Percentiles rank a stretch among this genome's conserved stretches.
Evolutionary conservation across 2,113 vertebrate species (phyloP).

Genomic region (Python bivittatus): DNA sequence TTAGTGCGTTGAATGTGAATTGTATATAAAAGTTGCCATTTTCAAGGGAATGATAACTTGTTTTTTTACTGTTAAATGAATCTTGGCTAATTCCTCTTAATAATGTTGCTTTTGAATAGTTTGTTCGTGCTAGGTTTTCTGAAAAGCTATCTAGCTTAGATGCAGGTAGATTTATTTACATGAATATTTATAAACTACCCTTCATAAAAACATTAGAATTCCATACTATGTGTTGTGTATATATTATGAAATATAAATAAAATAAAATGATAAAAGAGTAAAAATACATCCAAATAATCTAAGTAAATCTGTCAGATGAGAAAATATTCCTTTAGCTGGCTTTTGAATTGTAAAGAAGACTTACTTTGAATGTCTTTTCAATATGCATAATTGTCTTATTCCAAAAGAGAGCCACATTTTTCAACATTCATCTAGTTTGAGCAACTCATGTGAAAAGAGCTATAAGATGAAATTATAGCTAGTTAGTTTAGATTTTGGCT

Average conservation of each 20-base stretch:
- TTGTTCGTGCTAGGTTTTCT: background rate
- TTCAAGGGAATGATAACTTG: background rate
- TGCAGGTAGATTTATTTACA: too few species aligned
- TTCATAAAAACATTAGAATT: too few species aligned
- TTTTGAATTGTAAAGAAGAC: background rate
- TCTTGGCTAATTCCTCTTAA: background rate
- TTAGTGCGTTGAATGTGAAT: background rate
- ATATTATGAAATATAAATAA: too few species aligned
- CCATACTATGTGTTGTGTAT: too few species aligned
- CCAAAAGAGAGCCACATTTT: background rate
- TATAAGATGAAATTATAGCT: background rate
- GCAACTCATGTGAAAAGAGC: background rate
- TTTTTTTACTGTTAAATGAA: background rate
- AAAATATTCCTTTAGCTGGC: background rate
- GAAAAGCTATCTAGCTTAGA: background rate
- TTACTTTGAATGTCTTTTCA: background rate
- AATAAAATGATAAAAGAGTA: too few species aligned
- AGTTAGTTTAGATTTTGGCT: too few species aligned
- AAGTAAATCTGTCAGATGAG: background rate
- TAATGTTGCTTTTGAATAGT: background rate
- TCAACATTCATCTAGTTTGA: background rate
- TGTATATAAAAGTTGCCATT: background rate
- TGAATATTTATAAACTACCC: too few species aligned
- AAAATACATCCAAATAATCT: too few species aligned
- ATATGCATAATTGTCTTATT: background rate